Evolutionary conservation across 2,888 invertebrate species (phyloP), one percentile per base, ranked within the genome.

Genomic region (Protula sp.): DNA sequence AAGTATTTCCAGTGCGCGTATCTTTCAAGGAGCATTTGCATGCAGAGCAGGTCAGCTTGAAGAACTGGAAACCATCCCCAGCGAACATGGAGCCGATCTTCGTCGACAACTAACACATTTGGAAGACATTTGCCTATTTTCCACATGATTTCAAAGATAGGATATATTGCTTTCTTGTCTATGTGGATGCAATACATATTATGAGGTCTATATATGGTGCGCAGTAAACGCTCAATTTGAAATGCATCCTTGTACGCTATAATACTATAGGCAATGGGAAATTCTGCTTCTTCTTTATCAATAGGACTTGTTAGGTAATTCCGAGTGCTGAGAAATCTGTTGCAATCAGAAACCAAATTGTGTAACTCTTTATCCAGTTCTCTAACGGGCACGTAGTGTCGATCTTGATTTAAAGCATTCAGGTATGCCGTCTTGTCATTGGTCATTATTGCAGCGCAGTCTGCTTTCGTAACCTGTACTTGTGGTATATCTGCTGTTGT

Each of bases 181-280:
- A 50, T 22, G 24, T 50, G 50, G 9, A 50, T 50, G 50, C 50
- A 50, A 24, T 50, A 50, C 22, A 22, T 22, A 50, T 50, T 50
- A 14, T 50, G 50, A 5, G 50, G 50, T 50, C 50, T 50, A 5
- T 22, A 50, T 19, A 50, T 50, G 9, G 50, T 24, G 9, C 9
- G 22, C 9, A 50, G 24, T 5, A 50, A 22, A 9, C 24, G 9
- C 22, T 50, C 50, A 9, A 22, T 24, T 22, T 50, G 50, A 19
- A 24, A 14, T 24, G 24, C 50, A 22, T 50, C 50, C 24, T 50
- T 50, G 22, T 50, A 22, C 22, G 24, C 24, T 19, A 50, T 22
- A 19, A 50, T 50, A 50, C 50, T 50, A 24, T 50, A 50, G 14
- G 50, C 50, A 50, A 50, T 50, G 22, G 50, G 50, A 22, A 50